phyloP scores from a whole-genome alignment of 1,140 invertebrate species.

The Drosophila jambulina region DNA sequence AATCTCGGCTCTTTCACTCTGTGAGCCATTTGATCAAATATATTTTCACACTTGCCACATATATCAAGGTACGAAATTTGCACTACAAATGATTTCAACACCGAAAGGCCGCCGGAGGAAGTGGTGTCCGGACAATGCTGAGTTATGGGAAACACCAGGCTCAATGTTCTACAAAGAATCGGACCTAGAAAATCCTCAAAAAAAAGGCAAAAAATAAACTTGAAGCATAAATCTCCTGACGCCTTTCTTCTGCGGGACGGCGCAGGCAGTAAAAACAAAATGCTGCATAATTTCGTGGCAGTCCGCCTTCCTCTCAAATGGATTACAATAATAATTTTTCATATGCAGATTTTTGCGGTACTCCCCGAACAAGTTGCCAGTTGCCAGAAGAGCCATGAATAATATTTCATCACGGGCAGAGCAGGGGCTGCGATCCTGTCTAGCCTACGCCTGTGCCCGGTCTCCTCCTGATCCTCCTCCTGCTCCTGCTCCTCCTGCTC shows the following conservation, averaged over 20 bases:
- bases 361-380: conserved; percentile 68
- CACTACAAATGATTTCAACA: conserved; percentile 84
- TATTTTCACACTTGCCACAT: conserved; percentile 84
- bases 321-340: conserved; percentile 84
- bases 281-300: conserved; percentile 79
- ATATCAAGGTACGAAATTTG: conserved; percentile 82
- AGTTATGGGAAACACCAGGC: conserved; percentile 79
- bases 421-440: conserved; percentile 55
- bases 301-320: conserved; percentile 68
- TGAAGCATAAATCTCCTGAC: conserved; percentile 76
- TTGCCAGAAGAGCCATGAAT: conserved; percentile 68
- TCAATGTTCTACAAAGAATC: conserved; percentile 78
- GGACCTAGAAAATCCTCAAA: conserved; percentile 63
- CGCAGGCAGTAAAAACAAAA: conserved; percentile 68
- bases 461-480: conserved; percentile 9
- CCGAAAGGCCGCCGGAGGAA: conserved; percentile 70
- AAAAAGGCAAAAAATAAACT: conserved; percentile 38
- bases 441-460: conserved; percentile 61
- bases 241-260: conserved; percentile 77
- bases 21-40: conserved; percentile 74
- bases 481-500: background rate
- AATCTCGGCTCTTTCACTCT: conserved; percentile 52
- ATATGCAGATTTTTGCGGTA: conserved; percentile 77
- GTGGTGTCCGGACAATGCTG: conserved; percentile 52
- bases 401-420: conserved; percentile 70